Conservation (phyloP, 2,797 vertebrate species). For the Schizopygopsis pylzovi region DNA sequence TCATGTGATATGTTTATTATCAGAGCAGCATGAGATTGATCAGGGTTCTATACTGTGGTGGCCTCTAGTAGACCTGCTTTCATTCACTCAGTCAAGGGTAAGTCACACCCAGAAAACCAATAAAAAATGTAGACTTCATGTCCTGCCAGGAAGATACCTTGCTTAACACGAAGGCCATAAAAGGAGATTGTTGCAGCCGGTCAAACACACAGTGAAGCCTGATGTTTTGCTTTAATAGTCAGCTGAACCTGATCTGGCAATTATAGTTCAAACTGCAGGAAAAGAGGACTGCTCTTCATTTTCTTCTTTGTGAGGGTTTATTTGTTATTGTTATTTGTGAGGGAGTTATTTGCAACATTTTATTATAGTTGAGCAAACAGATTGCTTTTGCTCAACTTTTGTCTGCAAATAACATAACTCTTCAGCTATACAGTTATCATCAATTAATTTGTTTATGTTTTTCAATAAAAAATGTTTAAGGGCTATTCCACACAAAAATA, state of each 20-base stretch:
- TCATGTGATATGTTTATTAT: neutral
- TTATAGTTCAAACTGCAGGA: conserved; percentile 30
- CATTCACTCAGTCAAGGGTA: conserved; percentile 24
- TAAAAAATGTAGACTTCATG: conserved; percentile 55
- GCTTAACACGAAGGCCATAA: conserved; percentile 50
- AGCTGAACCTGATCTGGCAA: conserved; percentile 42
- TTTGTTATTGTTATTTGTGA: too few species aligned
- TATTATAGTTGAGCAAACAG: conserved; percentile 4
- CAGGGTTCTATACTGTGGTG: conserved; percentile 21
- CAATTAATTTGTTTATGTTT: neutral
- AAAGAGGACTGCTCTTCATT: neutral
- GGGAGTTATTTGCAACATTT: neutral
- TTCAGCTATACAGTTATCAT: neutral
- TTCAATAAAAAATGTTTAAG: neutral
- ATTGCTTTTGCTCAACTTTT: neutral
- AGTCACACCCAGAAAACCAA: conserved; percentile 47
- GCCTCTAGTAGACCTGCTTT: conserved; percentile 44
- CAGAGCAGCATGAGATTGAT: conserved; percentile 34
- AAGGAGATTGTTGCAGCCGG: conserved; percentile 50
- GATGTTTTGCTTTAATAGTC: conserved; percentile 10
- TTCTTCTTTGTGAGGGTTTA: conserved; percentile 4
- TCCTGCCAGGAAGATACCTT: conserved; percentile 43
- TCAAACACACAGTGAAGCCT: conserved; percentile 16
- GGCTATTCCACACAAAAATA: neutral
- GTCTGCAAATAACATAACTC: neutral